Base-by-base conservation (phyloP, 2,797 vertebrate genomes). In the Saxicola maurus region DNA sequence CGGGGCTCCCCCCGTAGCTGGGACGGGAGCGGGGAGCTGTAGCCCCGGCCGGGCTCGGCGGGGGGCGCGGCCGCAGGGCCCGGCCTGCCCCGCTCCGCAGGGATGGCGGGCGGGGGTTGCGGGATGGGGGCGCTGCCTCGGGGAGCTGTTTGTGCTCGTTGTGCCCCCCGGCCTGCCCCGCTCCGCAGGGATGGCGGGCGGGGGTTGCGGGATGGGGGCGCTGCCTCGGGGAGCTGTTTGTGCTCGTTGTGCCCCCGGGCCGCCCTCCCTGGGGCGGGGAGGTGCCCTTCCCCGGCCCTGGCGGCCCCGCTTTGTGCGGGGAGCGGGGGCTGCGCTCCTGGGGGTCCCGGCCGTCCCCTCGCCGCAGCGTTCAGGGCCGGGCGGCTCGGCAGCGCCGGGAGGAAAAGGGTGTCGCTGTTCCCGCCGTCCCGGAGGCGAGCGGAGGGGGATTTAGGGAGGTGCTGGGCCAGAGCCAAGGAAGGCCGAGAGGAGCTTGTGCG, bases 11-110 rank as follows among this genome's bases (percentile, higher is more conserved):
- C 10, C 17, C 7, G 57, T 23, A 13, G 53, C 10, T 3, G 46
- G 7, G 65, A 27, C 30, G 52, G 53, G 20, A 77, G 68, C 35
- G 51, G 62, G 52, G 19, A 65, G 31, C 6, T 43, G 57, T 5
- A 42, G 21, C 27, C 23, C 7, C 6, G 40, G 46, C 65, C 30
- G 25, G 43, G 77, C 10, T 71, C 64, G 25, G 20, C 27, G 55
- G 21, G 21, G 77, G 93, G 65, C 57, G 75, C 91, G 94, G 92
- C 90, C 64, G 87, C 82, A 78, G 91, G 86, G 89, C 89, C 74
- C 30, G 46, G 65, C 35, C 35, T 35, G 35, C 35, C 35, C 35
- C 35, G 35, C 35, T 35, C 35, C 35, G 35, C 35, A 35, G 35
- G 35, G 35, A 35, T 35, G 35, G 35, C 35, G 35, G 35, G 35